Evolutionary conservation across 2,113 vertebrate genomes (phyloP).

Genomic region (Piaya cayana): DNA sequence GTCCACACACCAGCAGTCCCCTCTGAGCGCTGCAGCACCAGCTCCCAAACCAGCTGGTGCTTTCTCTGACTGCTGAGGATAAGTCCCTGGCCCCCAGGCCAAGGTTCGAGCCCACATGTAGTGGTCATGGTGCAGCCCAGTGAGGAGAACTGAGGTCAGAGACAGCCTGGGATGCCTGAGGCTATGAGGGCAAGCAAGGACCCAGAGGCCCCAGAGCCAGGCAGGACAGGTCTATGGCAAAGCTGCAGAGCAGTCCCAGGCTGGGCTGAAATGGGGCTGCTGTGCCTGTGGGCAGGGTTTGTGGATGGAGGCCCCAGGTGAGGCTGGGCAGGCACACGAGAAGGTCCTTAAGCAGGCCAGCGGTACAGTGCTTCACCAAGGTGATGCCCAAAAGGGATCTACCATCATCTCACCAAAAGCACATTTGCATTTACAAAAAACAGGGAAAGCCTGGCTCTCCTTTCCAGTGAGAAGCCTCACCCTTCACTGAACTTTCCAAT

Average conservation of each 20-base stretch:
- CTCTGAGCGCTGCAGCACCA: not conserved
- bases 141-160: not conserved
- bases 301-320: not conserved
- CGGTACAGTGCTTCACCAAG: not conserved
- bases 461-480: not conserved
- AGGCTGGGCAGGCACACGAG: rapidly evolving
- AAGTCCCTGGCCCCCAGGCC: rapidly evolving
- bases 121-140: too few relatives aligned
- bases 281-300: rapidly evolving
- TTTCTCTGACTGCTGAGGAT: too few relatives aligned
- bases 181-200: not conserved
- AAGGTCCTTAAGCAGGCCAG: not conserved
- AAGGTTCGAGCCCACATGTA: rapidly evolving
- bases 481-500: not conserved
- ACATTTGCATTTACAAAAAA: not conserved
- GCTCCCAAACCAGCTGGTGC: not conserved
- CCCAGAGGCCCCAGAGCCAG: not conserved
- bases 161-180: too few relatives aligned
- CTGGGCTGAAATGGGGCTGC: not conserved
- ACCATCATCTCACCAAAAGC: not conserved
- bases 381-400: not conserved
- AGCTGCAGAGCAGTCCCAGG: too few relatives aligned
- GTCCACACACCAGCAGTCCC: too few relatives aligned
- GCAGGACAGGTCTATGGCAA: too few relatives aligned
- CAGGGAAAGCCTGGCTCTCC: not conserved